These are phyloP conservation scores for Mohoua ochrocephala DNA, from an alignment of 2,113 vertebrate genomes.

Conservation along the genomic window DNA sequence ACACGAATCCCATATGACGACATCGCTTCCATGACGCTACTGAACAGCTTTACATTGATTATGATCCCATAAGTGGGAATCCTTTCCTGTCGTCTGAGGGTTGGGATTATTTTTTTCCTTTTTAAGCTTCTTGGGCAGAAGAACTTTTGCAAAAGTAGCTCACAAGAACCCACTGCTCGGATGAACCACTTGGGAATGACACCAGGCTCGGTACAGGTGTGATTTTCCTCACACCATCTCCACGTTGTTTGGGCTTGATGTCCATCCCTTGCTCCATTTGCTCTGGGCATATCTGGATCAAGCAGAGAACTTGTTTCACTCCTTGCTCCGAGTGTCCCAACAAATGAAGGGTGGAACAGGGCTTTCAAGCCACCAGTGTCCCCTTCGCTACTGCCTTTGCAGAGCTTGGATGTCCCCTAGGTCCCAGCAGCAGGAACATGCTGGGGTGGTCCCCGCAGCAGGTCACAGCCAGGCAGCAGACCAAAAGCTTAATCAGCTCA, in stretches of 20 bases:
- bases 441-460: background rate
- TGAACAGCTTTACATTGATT: background rate
- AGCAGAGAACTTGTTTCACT: background rate
- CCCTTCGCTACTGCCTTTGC: background rate
- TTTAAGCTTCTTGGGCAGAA: background rate
- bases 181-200: background rate
- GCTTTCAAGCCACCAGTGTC: background rate
- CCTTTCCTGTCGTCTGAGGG: background rate
- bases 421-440: accelerated
- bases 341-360: background rate
- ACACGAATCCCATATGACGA: accelerated
- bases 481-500: background rate
- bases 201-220: accelerated
- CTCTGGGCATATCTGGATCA: background rate
- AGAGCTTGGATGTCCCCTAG: background rate
- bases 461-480: too few relatives aligned
- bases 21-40: background rate
- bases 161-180: accelerated
- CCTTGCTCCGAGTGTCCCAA: background rate
- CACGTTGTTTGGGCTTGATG: background rate
- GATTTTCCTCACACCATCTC: background rate
- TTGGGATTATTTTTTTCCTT: background rate
- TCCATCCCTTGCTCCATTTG: background rate
- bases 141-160: background rate
- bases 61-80: background rate